These are phyloP conservation scores for Parapsyche elsis DNA, from an alignment of 1,140 invertebrate species.

Conservation along the genomic window DNA sequence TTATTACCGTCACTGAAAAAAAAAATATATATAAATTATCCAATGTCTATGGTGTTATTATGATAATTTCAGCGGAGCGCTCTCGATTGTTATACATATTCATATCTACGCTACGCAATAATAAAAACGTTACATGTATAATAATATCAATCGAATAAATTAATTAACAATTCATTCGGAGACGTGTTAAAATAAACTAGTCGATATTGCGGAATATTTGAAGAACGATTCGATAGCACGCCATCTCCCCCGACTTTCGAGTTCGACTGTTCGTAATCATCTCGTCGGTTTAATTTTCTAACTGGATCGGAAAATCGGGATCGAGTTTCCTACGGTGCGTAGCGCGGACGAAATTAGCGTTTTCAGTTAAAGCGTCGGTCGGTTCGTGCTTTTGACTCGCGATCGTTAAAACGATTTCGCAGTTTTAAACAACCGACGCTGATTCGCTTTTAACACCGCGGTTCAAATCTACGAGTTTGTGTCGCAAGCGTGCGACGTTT, in stretches of 20 bases:
- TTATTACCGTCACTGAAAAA: not conserved
- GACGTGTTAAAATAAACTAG: not conserved
- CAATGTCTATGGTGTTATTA: slow-evolving; percentile 16
- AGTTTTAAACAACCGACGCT: not conserved
- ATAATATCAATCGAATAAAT: slow-evolving; percentile 12
- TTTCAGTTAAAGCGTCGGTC: too few species aligned
- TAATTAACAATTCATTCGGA: not conserved
- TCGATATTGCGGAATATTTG: too few species aligned
- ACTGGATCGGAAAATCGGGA: too few species aligned
- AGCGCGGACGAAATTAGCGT: too few species aligned
- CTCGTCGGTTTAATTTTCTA: too few species aligned
- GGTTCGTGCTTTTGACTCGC: too few species aligned
- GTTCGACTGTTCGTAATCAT: too few species aligned
- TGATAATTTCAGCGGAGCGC: slow-evolving; percentile 8
- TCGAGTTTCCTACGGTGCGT: too few species aligned
- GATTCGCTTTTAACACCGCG: not conserved
- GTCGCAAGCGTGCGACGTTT: not conserved
- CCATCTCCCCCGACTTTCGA: too few species aligned
- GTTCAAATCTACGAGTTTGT: not conserved
- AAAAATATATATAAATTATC: not conserved
- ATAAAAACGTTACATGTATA: too few species aligned
- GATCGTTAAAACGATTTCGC: not conserved
- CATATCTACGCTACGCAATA: slow-evolving; percentile 4
- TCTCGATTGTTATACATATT: slow-evolving; percentile 23
- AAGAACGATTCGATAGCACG: too few species aligned